A percentile compares a stretch with the other conserved stretches of the same genome.
Evolutionary conservation across 2,888 invertebrate species (phyloP).

Genomic region (Mylabris sibirica): DNA sequence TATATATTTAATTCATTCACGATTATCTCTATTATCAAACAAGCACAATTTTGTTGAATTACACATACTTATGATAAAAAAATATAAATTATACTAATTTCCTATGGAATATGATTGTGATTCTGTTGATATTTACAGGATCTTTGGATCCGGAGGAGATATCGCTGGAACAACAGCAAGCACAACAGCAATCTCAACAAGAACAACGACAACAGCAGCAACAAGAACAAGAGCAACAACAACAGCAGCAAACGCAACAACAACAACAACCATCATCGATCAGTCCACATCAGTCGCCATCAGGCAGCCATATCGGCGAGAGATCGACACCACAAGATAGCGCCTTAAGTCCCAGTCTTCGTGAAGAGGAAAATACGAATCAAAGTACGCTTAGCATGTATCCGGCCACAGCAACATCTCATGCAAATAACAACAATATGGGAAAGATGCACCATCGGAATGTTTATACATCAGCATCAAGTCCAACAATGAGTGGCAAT

Average conservation of each 20-base stretch:
- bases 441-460: conserved; percentile 57
- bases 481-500: conserved; percentile 62
- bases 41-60: conserved; percentile 4
- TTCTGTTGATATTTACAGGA: conserved; percentile 67
- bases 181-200: conserved; percentile 57
- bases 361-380: conserved; percentile 79
- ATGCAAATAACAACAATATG: conserved; percentile 55
- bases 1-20: conserved; percentile 17
- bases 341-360: conserved; percentile 68
- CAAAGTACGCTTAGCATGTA: conserved; percentile 72
- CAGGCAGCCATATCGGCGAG: conserved; percentile 62
- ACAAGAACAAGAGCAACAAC: conserved; percentile 40
- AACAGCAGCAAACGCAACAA: conserved; percentile 34
- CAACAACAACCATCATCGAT: conserved; percentile 36
- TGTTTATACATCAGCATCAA: conserved; percentile 75
- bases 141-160: conserved; percentile 82
- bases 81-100: conserved; percentile 13
- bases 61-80: not conserved
- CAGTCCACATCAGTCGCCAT: conserved; percentile 54
- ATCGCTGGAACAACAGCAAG: conserved; percentile 69
- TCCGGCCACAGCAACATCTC: conserved; percentile 57
- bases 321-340: conserved; percentile 65
- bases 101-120: not conserved
- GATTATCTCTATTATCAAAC: conserved; percentile 18
- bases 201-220: conserved; percentile 27